phyloP scores from a whole-genome alignment of 2,113 vertebrate species.

The Anseranas semipalmata region DNA sequence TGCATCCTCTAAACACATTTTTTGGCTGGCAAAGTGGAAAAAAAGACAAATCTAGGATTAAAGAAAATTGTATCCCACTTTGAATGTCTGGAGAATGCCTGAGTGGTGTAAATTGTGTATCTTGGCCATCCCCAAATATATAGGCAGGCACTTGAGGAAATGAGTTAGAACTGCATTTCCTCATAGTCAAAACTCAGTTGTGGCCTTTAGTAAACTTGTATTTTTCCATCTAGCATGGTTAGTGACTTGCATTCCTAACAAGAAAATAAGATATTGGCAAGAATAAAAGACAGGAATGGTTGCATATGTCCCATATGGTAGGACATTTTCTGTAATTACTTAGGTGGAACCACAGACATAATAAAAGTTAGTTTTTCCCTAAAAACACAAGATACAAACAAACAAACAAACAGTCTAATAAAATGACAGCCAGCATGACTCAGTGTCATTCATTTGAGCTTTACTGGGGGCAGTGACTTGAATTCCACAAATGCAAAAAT shows the following conservation, averaged over 20 bases:
- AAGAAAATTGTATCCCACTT: conserved; percentile 28
- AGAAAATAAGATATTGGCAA: not conserved
- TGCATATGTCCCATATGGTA: not conserved
- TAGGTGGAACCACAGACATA: not conserved
- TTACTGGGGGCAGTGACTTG: not conserved
- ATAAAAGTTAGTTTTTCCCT: not conserved
- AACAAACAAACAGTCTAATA: not conserved
- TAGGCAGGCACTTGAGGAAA: conserved; percentile 30
- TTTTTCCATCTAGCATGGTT: conserved; percentile 23
- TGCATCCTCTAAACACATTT: not conserved
- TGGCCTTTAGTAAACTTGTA: not conserved
- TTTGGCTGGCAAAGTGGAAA: conserved; percentile 45
- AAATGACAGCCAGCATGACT: not conserved
- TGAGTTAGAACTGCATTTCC: conserved; percentile 31
- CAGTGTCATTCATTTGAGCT: not conserved
- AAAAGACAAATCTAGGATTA: conserved; percentile 21
- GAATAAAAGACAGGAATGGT: not conserved
- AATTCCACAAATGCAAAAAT: conserved; percentile 15
- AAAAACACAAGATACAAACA: not conserved
- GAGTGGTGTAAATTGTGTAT: conserved; percentile 18
- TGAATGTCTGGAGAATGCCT: not conserved
- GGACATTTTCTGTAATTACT: not conserved
- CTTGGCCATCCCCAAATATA: conserved; percentile 31
- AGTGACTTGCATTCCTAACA: not conserved
- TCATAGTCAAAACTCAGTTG: not conserved